Evolutionary conservation across 2,797 vertebrate genomes (phyloP).

Genomic region (Poeciliopsis gracilis): DNA sequence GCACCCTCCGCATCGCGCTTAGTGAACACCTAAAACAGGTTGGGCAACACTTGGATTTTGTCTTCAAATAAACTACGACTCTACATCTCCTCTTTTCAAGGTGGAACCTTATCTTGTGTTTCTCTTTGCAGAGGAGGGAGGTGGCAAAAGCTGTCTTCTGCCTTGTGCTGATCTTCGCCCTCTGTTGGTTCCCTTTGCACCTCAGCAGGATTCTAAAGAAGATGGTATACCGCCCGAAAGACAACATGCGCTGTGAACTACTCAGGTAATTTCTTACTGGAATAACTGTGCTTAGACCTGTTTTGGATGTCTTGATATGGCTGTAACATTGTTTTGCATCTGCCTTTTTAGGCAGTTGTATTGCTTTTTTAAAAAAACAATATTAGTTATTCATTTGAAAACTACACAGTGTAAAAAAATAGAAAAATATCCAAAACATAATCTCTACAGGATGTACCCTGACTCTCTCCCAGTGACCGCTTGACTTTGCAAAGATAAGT

Average conservation of each 20-base stretch:
- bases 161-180: slow-evolving; percentile 95
- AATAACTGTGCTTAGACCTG: neutral
- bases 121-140: slow-evolving; percentile 89
- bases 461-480: no score
- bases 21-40: slow-evolving; percentile 99
- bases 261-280: slow-evolving; percentile 76
- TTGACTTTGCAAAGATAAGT: neutral
- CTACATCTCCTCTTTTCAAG: neutral
- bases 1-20: slow-evolving; percentile 92
- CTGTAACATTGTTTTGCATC: neutral
- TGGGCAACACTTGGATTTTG: slow-evolving; percentile 3
- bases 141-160: slow-evolving; percentile 98
- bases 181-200: slow-evolving; percentile 98
- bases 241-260: slow-evolving; percentile 88
- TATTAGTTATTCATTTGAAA: neutral
- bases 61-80: neutral
- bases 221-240: slow-evolving; percentile 78
- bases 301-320: neutral
- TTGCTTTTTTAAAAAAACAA: no score
- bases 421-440: neutral
- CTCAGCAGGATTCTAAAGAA: slow-evolving; percentile 93
- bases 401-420: neutral
- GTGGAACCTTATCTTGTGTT: slow-evolving; percentile 8
- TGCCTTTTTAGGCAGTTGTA: neutral
- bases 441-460: neutral